Base-by-base conservation (phyloP, 2,113 vertebrate species). In the Sminthopsis crassicaudata region DNA sequence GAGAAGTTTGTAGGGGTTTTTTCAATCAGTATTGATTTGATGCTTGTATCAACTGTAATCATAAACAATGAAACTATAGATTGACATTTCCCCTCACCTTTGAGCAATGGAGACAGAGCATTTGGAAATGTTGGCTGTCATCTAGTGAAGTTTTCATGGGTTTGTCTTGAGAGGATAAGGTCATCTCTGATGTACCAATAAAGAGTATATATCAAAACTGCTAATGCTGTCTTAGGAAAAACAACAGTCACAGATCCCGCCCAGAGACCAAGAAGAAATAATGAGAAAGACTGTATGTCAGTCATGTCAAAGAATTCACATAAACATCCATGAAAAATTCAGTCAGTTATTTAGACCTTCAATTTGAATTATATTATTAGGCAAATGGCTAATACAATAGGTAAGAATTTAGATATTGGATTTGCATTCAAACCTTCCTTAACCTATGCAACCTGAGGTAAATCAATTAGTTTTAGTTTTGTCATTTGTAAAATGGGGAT, bases 11-110 rank as follows among this genome's bases (percentile, higher is more conserved):
- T 51, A 53, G 50, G 50, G 50, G 4, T 51, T 51, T 51, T 96
- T 95, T 42, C n/a, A 93, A 67, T 96, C 91, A 96, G 93, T 94
- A 96, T 93, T 95, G 60, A 96, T 46, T 96, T 36, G 54, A 53
- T n/a, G 42, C 36, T 27, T 93, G 26, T 90, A 26, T 53, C n/a
- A 84, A 42, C 16, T 42, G 16, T 84, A 84, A 76, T 84, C n/a
- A 25, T 53, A 26, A 14, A 88, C 26, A 92, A 10, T 22, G 27
- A 90, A 53, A 92, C 23, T 48, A 46, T 92, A 42, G 25, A 30
- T 89, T 9, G 10, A 25, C 9, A 30, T 90, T 93, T 91, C 54
- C 51, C 76, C n/a, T 88, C 2, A 14, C 91, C 48, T 11, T 95
- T 23, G 16, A n/a, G 6, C 11, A 46, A 8, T 12, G 95, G 90